A percentile compares a stretch with the other conserved stretches of the same genome.
phyloP scores from a whole-genome alignment of 2,888 invertebrate species.

The Cartodere bifasciata region DNA sequence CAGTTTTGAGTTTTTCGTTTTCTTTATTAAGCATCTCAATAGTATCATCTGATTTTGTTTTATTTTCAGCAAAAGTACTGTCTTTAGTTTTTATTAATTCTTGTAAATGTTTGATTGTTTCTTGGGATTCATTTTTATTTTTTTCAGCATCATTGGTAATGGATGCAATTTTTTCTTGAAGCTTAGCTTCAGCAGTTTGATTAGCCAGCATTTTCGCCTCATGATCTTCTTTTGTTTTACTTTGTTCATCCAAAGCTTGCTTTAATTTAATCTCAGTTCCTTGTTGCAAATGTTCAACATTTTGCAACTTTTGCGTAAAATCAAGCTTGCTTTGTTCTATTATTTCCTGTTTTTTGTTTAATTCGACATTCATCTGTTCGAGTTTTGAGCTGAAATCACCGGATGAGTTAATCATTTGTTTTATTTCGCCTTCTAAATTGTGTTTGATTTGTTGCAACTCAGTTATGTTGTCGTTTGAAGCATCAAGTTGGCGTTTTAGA shows the following conservation, averaged over 20 bases:
- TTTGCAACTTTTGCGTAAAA: constrained; percentile 21
- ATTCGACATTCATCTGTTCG: constrained; percentile 21
- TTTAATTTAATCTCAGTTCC: constrained; percentile 5
- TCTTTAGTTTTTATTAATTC: no score
- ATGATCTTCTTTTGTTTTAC: constrained; percentile 1
- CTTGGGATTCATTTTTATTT: constrained; percentile 11
- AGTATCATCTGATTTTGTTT: no score
- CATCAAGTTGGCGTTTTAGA: constrained; percentile 11
- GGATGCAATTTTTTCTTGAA: constrained; percentile 9
- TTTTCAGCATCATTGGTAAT: constrained; percentile 4
- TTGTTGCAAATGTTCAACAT: constrained; percentile 9
- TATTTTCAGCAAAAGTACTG: no score
- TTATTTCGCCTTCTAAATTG: constrained; percentile 12
- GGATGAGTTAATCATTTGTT: constrained; percentile 19
- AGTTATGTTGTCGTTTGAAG: constrained; percentile 32
- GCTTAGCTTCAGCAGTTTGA: constrained; percentile 1
- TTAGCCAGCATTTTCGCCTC: constrained; percentile 2
- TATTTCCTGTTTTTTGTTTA: constrained; percentile 22
- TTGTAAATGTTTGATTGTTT: no score
- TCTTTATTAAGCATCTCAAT: no score
- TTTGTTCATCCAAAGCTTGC: constrained; percentile 1
- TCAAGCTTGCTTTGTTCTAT: constrained; percentile 20
- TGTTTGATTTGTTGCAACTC: constrained; percentile 28
- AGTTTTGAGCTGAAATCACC: constrained; percentile 22
- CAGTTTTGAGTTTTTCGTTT: no score